Evolutionary conservation across 2,888 invertebrate species (phyloP), one percentile per base, ranked within the genome.

Genomic region (Euplagia quadripunctaria): DNA sequence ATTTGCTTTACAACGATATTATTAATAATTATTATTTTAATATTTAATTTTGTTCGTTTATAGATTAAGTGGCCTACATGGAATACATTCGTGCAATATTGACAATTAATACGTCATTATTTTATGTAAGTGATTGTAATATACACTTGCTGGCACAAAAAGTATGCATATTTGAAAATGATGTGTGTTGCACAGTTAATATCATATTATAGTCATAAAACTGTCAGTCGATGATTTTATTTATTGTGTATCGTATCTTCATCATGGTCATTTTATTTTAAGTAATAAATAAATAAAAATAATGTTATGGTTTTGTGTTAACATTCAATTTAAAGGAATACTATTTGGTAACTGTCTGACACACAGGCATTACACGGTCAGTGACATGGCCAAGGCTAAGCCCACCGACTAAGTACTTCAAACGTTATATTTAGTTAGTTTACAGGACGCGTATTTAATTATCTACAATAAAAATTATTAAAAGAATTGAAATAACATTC

Each of bases 71-170:
- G 91, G 90, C 90, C 90, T 91, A 90, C 80, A 75, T 68, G 81
- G 66, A 80, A 63, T 12, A 46, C 17, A 41, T 51, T 83, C 79
- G 91, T 91, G 91, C 91, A 91, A 91, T 91, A 91, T 86, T 84
- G 81, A 86, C 73, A 79, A 16, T 46, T 16, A 70, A 77, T 79
- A 73, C 52, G 65, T 76, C 70, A 75, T 68, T 69, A 71, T 73
- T 73, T 68, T 73, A 69, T 79, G 75, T 65, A 76, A 78, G 73
- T 80, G 76, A 70, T 52, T 52, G 71, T 71, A 76, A 68, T 8
- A 31, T 66, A 46, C 46, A 66, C 20, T 46, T 66, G 31, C 16
- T 64, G 64, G 64, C 64, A 64, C 64, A 64, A 64, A 64, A 43
- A 61, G 12, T 42, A 64, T 64, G 6, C 42, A 63, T 12, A 41